phyloP scores from a whole-genome alignment of 2,888 invertebrate species.

The Pachymerium ferrugineum region DNA sequence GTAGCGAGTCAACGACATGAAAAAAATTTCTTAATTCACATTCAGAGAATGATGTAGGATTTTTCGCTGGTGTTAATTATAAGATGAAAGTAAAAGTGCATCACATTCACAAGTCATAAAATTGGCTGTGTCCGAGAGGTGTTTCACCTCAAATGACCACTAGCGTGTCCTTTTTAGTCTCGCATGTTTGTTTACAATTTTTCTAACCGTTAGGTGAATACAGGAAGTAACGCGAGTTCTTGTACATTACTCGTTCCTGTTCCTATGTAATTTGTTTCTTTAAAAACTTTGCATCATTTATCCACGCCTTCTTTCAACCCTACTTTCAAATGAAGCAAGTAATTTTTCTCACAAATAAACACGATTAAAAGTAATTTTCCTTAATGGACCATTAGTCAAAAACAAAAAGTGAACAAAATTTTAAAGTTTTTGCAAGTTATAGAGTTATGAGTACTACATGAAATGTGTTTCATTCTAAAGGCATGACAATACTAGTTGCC shows the following conservation, averaged over 20 bases:
- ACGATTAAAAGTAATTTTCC: no score
- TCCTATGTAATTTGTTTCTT: no score
- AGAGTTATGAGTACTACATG: no score
- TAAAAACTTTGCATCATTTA: no score
- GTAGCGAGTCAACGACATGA: slow-evolving; percentile 5
- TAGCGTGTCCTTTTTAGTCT: slow-evolving; percentile 12
- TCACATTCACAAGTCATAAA: background rate
- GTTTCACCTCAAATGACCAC: slow-evolving; percentile 5
- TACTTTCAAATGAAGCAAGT: no score
- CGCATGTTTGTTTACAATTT: slow-evolving; percentile 22
- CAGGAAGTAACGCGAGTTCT: background rate
- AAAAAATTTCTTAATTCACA: background rate
- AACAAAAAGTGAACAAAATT: no score
- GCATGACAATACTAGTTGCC: no score
- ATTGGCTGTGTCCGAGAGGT: background rate
- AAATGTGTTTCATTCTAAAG: no score
- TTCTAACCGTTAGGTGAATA: slow-evolving; percentile 4
- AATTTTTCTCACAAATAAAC: no score
- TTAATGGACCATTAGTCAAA: no score
- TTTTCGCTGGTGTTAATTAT: background rate
- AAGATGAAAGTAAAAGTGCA: background rate
- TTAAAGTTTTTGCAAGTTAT: no score
- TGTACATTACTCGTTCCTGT: background rate
- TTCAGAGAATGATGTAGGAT: slow-evolving; percentile 1
- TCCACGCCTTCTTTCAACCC: no score